Conservation (phyloP, 2,888 invertebrate species). For the Rotaria macrura region DNA sequence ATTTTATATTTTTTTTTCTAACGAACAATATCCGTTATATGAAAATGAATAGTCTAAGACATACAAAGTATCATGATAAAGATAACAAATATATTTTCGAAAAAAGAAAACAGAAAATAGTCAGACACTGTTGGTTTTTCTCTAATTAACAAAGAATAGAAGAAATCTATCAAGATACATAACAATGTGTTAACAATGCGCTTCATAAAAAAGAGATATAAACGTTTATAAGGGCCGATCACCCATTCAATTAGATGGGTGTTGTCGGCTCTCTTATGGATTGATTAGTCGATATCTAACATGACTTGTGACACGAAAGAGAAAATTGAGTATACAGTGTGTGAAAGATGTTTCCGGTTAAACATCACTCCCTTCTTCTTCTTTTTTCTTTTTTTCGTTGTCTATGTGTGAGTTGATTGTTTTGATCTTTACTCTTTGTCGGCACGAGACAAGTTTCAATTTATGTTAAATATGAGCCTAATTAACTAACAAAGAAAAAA, state of each 20-base stretch:
- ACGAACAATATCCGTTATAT: background rate
- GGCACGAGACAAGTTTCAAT: background rate
- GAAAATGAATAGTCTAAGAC: no score
- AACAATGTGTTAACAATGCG: background rate
- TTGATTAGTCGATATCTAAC: conserved; percentile 12
- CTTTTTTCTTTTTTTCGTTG: background rate
- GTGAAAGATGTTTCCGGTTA: conserved; percentile 12
- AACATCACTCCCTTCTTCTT: conserved; percentile 9
- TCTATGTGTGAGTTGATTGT: background rate
- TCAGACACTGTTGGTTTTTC: background rate
- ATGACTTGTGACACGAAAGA: background rate
- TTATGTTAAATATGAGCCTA: background rate
- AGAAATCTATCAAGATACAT: background rate
- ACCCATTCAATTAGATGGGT: conserved; percentile 15
- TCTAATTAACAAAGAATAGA: background rate
- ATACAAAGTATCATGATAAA: no score
- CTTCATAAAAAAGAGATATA: background rate
- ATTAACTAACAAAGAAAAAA: background rate
- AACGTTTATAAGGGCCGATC: background rate
- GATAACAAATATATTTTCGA: no score
- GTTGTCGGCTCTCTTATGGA: background rate
- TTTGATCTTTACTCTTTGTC: conserved; percentile 15
- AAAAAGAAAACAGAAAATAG: background rate
- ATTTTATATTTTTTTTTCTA: background rate
- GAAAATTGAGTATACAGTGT: background rate